Evolutionary conservation across 2,888 invertebrate species (phyloP), one percentile per base, ranked within the genome.

Genomic region (Ceraclea dissimilis): DNA sequence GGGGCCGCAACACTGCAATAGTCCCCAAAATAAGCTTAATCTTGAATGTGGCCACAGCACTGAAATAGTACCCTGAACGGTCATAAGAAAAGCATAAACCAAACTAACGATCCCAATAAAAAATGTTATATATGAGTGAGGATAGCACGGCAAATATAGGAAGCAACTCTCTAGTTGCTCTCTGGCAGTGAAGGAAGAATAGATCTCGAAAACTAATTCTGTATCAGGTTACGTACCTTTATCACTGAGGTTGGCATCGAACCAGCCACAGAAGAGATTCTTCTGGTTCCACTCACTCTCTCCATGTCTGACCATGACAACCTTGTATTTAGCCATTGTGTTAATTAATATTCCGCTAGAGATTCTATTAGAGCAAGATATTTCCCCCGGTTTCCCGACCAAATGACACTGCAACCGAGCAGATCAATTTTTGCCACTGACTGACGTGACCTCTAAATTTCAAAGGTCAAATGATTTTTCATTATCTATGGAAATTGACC

Each of bases 281-380:
- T 81, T 79, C 69, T 84, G 79, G 65, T 87, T 87, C 82, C 86
- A 87, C 70, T 85, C 85, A 67, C 85, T 86, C 74, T 87, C 86
- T 54, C 86, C 86, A 65, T 86, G 86, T 59, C 87, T 81, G 59
- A 86, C 78, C 86, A 87, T 86, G 54, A 86, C 85, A 76, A 87
- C 81, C 64, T 79, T 79, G 66, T 81, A 79, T 71, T 75, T 76
- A 56, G 66, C 76, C 56, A 60, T 58, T 18, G 44, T 57, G 33
- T 26, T 31, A 34, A 20, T n/a, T 31, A 39, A 31, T 11, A 22
- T n/a, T 26, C 17, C 39, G 8, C 5, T 39, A 47, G 17, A 26
- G 26, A 26, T 26, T 26, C 10, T 26, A 26, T 10, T 4, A 10
- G 34, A 39, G 19, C 34, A 20, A 39, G 19, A 11, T 31, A 26